Evolutionary conservation across 2,797 vertebrate species (phyloP).

Genomic region (Diplodus puntazzo): DNA sequence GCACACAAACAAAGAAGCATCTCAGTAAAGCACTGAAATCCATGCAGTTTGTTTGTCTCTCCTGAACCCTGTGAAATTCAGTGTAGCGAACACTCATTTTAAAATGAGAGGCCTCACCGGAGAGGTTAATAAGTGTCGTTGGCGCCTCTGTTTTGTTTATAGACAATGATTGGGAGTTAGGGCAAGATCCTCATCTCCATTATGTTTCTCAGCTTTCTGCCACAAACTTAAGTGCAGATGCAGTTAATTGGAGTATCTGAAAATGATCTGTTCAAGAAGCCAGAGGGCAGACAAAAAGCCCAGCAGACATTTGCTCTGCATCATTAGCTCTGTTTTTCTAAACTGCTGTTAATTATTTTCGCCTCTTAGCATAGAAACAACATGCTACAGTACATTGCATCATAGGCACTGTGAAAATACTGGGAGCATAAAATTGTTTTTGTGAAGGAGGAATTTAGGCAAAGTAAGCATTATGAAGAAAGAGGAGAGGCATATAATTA

Average conservation of each 20-base stretch:
- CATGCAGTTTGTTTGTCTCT: slow-evolving; percentile 21
- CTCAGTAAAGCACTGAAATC: slow-evolving; percentile 33
- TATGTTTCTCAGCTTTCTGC: slow-evolving; percentile 28
- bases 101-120: slow-evolving; percentile 30
- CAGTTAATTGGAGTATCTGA: slow-evolving; percentile 34
- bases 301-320: slow-evolving; percentile 40
- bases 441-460: not conserved
- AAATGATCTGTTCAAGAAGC: slow-evolving; percentile 46
- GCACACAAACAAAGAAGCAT: slow-evolving; percentile 31
- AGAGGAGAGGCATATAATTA: not conserved
- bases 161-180: slow-evolving; percentile 19
- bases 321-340: slow-evolving; percentile 40
- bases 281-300: slow-evolving; percentile 32
- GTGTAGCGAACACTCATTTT: slow-evolving; percentile 24
- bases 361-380: slow-evolving; percentile 15
- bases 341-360: slow-evolving; percentile 41
- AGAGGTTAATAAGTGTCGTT: slow-evolving; percentile 32
- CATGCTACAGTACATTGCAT: slow-evolving; percentile 2
- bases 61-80: slow-evolving; percentile 19
- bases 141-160: slow-evolving; percentile 27
- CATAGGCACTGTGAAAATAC: slow-evolving; percentile 2
- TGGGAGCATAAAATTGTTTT: not conserved
- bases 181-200: slow-evolving; percentile 21
- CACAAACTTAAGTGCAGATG: slow-evolving; percentile 25
- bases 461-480: not conserved